These are phyloP conservation scores for Meda fulgida DNA, from an alignment of 2,797 vertebrate genomes.

Conservation along the genomic window DNA sequence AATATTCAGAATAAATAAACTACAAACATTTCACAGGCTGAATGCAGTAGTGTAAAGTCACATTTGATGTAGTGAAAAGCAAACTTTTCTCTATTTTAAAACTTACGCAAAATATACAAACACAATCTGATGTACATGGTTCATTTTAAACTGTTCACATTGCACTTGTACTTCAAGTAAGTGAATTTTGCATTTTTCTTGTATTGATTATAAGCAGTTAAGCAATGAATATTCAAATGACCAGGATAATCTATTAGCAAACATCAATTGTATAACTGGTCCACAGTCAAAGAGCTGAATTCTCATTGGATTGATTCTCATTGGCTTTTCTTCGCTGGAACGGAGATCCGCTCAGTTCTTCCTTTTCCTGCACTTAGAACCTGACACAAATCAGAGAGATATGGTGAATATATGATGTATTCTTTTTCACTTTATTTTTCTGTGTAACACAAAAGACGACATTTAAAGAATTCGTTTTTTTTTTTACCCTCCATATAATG, in stretches of 20 bases:
- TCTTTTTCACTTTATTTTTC: neutral
- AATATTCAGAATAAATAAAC: constrained; percentile 16
- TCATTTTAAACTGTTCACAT: neutral
- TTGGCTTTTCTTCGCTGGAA: neutral
- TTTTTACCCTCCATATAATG: neutral
- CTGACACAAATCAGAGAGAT: constrained; percentile 21
- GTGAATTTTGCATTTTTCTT: constrained; percentile 25
- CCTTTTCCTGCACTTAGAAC: constrained; percentile 17
- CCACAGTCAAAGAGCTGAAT: neutral
- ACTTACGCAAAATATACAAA: constrained; percentile 1
- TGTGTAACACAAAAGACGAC: neutral
- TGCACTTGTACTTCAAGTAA: constrained; percentile 28
- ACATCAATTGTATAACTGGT: constrained; percentile 9
- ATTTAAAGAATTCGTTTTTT: neutral
- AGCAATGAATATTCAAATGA: constrained; percentile 28
- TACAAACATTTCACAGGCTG: constrained; percentile 10
- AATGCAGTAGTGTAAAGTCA: constrained; percentile 5
- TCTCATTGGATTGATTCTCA: neutral
- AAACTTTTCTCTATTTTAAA: neutral
- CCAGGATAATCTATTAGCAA: neutral
- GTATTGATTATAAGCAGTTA: constrained; percentile 13
- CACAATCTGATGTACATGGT: constrained; percentile 8
- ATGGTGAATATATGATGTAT: neutral
- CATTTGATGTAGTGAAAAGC: constrained; percentile 3
- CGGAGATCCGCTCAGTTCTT: constrained; percentile 8